Conservation (phyloP, 37 sponge, comb jelly and placozoan species). For the Oopsacas minuta region DNA sequence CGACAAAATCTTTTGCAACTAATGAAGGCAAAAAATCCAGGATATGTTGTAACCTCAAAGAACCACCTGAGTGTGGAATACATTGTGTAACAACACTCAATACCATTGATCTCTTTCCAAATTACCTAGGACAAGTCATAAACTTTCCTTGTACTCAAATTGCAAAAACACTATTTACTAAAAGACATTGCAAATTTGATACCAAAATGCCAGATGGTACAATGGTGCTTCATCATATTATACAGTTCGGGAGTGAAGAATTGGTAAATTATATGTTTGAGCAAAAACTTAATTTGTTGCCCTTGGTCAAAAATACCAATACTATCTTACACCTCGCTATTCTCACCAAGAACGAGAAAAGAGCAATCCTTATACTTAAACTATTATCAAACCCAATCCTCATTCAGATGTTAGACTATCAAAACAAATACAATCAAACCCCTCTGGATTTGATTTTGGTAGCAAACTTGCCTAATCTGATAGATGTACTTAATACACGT, state of each 20-base stretch:
- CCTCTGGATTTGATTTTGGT: not conserved
- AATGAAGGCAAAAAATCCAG: not conserved
- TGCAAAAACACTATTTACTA: not conserved
- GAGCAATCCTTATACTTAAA: not conserved
- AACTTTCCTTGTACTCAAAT: not conserved
- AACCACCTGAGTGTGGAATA: not conserved
- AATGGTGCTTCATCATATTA: not conserved
- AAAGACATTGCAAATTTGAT: not conserved
- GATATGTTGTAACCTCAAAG: not conserved
- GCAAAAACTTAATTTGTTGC: not conserved
- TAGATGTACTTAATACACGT: not conserved
- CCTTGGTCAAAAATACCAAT: not conserved
- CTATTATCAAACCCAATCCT: not conserved
- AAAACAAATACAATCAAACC: not conserved
- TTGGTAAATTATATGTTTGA: not conserved
- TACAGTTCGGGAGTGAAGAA: not conserved
- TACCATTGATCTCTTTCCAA: not conserved
- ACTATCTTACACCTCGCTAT: not conserved
- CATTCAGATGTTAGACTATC: not conserved
- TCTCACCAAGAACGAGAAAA: not conserved
- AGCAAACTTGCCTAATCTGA: not conserved
- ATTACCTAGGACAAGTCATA: not conserved
- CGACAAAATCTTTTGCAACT: not conserved
- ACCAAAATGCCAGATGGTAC: not conserved
- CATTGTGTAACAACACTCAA: not conserved